These are phyloP conservation scores for Marmota monax DNA, from an alignment of 2,113 vertebrate species.

Conservation along the genomic window DNA sequence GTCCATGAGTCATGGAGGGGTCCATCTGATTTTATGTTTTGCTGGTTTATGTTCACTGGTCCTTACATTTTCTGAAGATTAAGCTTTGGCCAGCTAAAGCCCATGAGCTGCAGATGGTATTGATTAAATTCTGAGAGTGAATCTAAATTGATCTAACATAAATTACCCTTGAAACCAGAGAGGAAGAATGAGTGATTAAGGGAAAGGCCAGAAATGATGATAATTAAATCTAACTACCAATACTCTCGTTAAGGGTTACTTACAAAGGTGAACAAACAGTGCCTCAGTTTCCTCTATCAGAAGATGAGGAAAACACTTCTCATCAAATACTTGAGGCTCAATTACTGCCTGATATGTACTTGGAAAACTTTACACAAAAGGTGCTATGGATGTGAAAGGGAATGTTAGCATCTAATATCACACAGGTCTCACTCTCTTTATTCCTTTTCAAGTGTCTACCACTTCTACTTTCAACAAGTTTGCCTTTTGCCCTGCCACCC, in stretches of 20 bases:
- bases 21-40: conserved; percentile 43
- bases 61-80: conserved; percentile 62
- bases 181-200: conserved; percentile 66
- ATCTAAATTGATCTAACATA: conserved; percentile 79
- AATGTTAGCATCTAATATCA: conserved; percentile 62
- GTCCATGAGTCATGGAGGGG: background rate
- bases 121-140: conserved; percentile 73
- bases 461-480: conserved; percentile 58
- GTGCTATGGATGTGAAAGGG: conserved; percentile 61
- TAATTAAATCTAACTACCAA: conserved; percentile 65
- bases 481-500: conserved; percentile 55
- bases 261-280: background rate
- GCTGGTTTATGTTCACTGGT: conserved; percentile 15
- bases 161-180: conserved; percentile 77
- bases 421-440: conserved; percentile 64
- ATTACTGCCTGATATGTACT: conserved; percentile 53
- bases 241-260: background rate
- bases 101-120: conserved; percentile 70
- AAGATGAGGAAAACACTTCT: conserved; percentile 28
- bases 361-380: conserved; percentile 63
- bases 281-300: conserved; percentile 66
- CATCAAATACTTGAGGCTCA: conserved; percentile 53
- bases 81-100: conserved; percentile 1
- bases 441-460: conserved; percentile 69
- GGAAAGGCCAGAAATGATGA: conserved; percentile 45